Conservation (phyloP, 2,797 vertebrate genomes). For the Thaleichthys pacificus region DNA sequence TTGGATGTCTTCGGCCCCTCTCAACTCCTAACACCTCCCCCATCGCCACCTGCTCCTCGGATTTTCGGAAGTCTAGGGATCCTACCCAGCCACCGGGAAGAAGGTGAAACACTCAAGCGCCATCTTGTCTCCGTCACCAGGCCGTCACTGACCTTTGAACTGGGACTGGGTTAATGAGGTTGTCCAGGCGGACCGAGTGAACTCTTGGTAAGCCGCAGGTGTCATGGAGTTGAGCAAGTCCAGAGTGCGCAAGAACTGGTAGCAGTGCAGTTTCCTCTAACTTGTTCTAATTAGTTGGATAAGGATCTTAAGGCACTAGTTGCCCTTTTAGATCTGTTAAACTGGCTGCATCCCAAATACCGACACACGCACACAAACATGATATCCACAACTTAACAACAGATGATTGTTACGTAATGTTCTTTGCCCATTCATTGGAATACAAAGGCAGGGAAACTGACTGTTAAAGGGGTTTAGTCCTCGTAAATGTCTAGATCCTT, state of each 20-base stretch:
- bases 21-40: neutral
- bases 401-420: neutral
- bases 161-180: constrained; percentile 41
- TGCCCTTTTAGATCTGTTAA: neutral
- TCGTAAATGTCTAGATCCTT: neutral
- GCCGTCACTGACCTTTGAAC: constrained; percentile 46
- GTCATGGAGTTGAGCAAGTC: neutral
- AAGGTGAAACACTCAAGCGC: neutral
- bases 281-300: neutral
- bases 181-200: constrained; percentile 20
- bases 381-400: neutral
- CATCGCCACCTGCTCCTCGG: neutral
- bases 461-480: constrained; percentile 5
- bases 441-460: neutral
- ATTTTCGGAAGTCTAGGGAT: neutral
- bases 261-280: neutral
- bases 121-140: neutral
- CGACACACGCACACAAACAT: neutral
- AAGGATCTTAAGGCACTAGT: neutral
- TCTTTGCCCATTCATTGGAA: neutral
- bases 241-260: neutral
- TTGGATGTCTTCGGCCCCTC: constrained; percentile 24
- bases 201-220: neutral
- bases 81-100: constrained; percentile 2
- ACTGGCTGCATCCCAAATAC: neutral